phyloP scores from a whole-genome alignment of 2,113 vertebrate species.

The Himantopus leucocephalus region DNA sequence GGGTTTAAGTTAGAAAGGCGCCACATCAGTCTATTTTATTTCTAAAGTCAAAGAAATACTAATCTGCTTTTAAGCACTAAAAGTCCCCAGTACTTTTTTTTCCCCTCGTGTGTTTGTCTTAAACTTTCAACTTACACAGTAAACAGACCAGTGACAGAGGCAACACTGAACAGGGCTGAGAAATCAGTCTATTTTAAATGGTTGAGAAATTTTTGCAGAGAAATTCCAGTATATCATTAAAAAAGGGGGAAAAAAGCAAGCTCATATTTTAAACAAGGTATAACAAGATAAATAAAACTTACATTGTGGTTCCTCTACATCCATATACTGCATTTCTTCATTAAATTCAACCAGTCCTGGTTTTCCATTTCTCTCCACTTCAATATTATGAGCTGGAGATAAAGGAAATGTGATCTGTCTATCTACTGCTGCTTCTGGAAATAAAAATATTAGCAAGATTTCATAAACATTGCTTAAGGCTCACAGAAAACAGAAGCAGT shows the following conservation, averaged over 20 bases:
- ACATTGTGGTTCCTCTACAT: slow-evolving; percentile 93
- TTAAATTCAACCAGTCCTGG: slow-evolving; percentile 84
- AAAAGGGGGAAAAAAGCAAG: background rate
- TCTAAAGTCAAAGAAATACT: background rate
- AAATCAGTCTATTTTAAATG: background rate
- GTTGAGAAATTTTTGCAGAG: background rate
- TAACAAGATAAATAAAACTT: slow-evolving; percentile 50
- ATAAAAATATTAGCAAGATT: slow-evolving; percentile 66
- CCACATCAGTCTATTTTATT: background rate
- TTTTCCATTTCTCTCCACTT: slow-evolving; percentile 91
- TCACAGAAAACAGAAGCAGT: background rate
- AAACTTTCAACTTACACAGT: background rate
- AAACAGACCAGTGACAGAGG: background rate
- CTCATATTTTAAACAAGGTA: background rate
- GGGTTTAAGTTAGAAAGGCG: background rate
- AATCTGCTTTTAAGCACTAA: background rate
- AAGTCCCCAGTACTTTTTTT: background rate
- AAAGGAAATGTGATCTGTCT: slow-evolving; percentile 95
- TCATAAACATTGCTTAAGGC: background rate
- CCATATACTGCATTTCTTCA: slow-evolving; percentile 97
- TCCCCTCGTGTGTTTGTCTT: background rate
- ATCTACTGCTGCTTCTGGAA: slow-evolving; percentile 92
- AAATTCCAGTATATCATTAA: background rate
- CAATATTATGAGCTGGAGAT: slow-evolving; percentile 86
- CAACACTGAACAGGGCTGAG: background rate